A percentile compares a stretch with the other conserved stretches of the same genome.
Conservation (phyloP, 2,113 vertebrate genomes). For the Nettapus auritus region DNA sequence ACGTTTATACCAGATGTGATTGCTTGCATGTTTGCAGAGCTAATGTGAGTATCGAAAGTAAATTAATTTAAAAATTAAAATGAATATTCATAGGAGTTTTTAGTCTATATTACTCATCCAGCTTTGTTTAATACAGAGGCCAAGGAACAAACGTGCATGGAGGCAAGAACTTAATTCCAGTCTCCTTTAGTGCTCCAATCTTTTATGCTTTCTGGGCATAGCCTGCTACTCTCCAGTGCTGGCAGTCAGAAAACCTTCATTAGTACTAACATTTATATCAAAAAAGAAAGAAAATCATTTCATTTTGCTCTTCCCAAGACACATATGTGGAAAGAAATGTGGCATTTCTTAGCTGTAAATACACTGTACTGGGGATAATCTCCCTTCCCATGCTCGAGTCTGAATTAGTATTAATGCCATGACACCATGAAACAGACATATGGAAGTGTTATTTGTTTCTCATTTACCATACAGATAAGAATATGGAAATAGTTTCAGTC, state of each 20-base stretch:
- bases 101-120: neutral
- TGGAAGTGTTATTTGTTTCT: conserved; percentile 80
- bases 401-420: conserved; percentile 67
- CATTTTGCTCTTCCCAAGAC: neutral
- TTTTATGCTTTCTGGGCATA: neutral
- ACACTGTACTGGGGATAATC: neutral
- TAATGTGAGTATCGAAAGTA: conserved; percentile 21
- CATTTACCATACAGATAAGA: conserved; percentile 82
- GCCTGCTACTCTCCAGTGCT: neutral
- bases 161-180: neutral
- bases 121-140: conserved; percentile 6
- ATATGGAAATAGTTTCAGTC: conserved; percentile 85
- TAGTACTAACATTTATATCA: neutral
- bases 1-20: neutral
- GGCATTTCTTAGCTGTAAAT: neutral
- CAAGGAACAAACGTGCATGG: neutral
- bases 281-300: neutral
- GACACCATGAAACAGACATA: conserved; percentile 72
- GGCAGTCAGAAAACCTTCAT: neutral
- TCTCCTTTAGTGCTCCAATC: neutral
- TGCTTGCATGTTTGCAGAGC: conserved; percentile 49
- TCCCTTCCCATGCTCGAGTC: neutral
- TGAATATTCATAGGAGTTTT: conserved; percentile 46
- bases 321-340: neutral
- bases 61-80: conserved; percentile 38